A percentile compares a stretch with the other conserved stretches of the same genome.
Evolutionary conservation across 2,888 invertebrate species (phyloP).

Genomic region (Drosophila neotestacea): DNA sequence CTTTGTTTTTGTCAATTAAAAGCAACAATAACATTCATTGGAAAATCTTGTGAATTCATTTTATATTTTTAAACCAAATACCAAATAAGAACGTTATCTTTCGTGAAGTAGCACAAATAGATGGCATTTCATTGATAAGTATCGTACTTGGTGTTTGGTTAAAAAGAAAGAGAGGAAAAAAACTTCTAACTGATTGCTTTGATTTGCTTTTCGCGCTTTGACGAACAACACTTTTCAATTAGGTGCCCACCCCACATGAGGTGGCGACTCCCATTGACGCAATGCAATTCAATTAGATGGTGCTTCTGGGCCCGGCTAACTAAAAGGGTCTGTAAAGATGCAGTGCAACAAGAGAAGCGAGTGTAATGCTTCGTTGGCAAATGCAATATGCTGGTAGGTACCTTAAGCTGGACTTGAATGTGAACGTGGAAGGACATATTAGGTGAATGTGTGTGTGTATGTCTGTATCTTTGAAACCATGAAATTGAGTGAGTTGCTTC

Average conservation of each 20-base stretch:
- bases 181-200: slow-evolving; percentile 31
- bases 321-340: slow-evolving; percentile 23
- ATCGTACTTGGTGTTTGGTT: not conserved
- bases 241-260: slow-evolving; percentile 21
- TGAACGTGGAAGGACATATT: not conserved
- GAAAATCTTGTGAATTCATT: not conserved
- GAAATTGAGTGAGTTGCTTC: slow-evolving; percentile 76
- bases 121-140: slow-evolving; percentile 17
- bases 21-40: not conserved
- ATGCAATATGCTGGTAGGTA: slow-evolving; percentile 44
- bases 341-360: slow-evolving; percentile 21
- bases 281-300: slow-evolving; percentile 73
- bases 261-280: slow-evolving; percentile 45
- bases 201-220: slow-evolving; percentile 18
- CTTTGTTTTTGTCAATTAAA: not conserved
- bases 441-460: slow-evolving; percentile 6
- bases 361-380: slow-evolving; percentile 16
- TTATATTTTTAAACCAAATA: slow-evolving; percentile 2
- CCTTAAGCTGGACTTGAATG: slow-evolving; percentile 18
- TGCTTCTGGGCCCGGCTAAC: slow-evolving; percentile 26
- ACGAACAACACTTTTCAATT: slow-evolving; percentile 68
- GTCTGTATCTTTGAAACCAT: slow-evolving; percentile 66
- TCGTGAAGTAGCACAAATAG: slow-evolving; percentile 8
- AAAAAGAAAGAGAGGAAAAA: slow-evolving; percentile 1
- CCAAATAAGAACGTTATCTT: slow-evolving; percentile 5